Base-by-base conservation (phyloP, 2,888 invertebrate genomes). In the Acleris emargana region DNA sequence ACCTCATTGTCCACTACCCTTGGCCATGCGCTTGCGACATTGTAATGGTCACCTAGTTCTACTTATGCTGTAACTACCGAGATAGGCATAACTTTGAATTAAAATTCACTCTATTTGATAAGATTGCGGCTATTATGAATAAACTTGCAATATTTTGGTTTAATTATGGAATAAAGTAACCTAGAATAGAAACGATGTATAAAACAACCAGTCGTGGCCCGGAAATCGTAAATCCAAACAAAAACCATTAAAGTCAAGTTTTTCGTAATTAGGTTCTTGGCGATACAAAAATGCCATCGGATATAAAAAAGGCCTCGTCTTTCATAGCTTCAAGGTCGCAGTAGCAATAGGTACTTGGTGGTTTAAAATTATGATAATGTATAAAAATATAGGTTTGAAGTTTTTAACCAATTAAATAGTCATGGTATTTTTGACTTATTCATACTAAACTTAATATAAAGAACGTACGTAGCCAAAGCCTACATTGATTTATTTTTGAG, bases 211-310 rank as follows among this genome's bases (percentile, higher is more conserved):
- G 71, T 71, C 59, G 43, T 50, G 17, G 45, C 18, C 64, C 73
- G 73, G 73, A 74, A 74, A 70, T 72, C 67, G 58, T 74, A 69
- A 70, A 70, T 61, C 62, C 22, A 50, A 59, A 70, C 53, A 72
- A 71, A 73, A 73, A 71, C 58, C 50, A 72, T 67, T 69, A 72
- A 42, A 60, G 54, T 58, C 55, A 59, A 22, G 22, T 57, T 66
- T 66, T 55, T 52, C 32, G 66, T 66, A 66, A 66, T 66, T 61
- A 66, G 61, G 57, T 45, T 57, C 66, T 55, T 32, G 28, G 32
- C 32, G 38, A 60, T 25, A 66, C 61, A 66, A 61, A 57, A 66
- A 57, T 43, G 38, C 60, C 55, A 61, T 61, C 43, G 45, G 51
- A 57, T 20, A 50, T 57, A 61, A 60, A 66, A 60, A 22, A 38